Conservation (phyloP, 2,797 vertebrate species). For the Trachurus trachurus region DNA sequence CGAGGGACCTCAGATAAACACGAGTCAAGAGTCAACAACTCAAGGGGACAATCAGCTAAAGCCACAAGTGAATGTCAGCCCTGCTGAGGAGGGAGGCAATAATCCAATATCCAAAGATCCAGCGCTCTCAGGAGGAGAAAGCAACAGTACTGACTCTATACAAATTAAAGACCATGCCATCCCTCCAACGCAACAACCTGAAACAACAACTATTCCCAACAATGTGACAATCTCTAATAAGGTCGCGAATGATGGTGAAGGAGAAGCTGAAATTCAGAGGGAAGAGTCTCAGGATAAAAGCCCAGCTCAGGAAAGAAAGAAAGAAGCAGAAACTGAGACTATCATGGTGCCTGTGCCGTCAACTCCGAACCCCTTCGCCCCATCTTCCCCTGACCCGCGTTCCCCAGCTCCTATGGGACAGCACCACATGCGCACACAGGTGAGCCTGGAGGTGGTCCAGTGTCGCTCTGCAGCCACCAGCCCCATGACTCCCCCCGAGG, state of each 20-base stretch:
- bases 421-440: slow-evolving; percentile 89
- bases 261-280: slow-evolving; percentile 14
- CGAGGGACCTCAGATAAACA: slow-evolving; percentile 46
- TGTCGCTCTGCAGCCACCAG: slow-evolving; percentile 91
- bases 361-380: slow-evolving; percentile 48
- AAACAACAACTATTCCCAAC: slow-evolving; percentile 16
- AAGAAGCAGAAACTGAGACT: slow-evolving; percentile 24
- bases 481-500: slow-evolving; percentile 92
- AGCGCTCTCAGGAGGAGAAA: slow-evolving; percentile 26
- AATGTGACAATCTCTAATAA: slow-evolving; percentile 4
- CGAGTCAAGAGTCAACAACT: slow-evolving; percentile 62
- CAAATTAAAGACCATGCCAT: slow-evolving; percentile 16
- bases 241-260: slow-evolving; percentile 28
- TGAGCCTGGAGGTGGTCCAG: slow-evolving; percentile 86
- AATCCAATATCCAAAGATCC: slow-evolving; percentile 42
- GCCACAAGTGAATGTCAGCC: slow-evolving; percentile 22
- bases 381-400: slow-evolving; percentile 64
- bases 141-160: slow-evolving; percentile 12
- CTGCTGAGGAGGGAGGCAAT: slow-evolving; percentile 23
- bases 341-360: slow-evolving; percentile 47
- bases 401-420: slow-evolving; percentile 78
- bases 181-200: slow-evolving; percentile 33
- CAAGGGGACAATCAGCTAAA: slow-evolving; percentile 48
- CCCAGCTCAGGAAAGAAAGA: slow-evolving; percentile 1
- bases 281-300: slow-evolving; percentile 7